Evolutionary conservation across 2,797 vertebrate genomes (phyloP).

Genomic region (Falco biarmicus): DNA sequence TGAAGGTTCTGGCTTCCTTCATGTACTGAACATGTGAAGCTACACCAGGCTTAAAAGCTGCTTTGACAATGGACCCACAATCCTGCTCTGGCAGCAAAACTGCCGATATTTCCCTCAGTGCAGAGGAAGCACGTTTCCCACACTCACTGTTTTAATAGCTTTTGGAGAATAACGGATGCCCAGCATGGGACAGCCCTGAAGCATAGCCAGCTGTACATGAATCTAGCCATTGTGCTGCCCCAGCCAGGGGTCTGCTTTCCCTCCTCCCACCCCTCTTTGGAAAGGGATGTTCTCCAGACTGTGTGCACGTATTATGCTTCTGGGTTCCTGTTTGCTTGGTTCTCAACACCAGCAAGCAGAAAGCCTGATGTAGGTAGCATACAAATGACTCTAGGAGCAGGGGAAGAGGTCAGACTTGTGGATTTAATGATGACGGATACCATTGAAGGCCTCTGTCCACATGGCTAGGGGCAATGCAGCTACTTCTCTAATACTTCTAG

Average conservation of each 20-base stretch:
- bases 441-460: background rate
- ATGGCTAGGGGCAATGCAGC: background rate
- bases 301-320: background rate
- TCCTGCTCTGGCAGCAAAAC: background rate
- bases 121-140: background rate
- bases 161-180: background rate
- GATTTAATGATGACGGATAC: background rate
- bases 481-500: background rate
- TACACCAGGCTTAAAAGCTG: background rate
- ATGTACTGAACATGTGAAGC: background rate
- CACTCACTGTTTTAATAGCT: background rate
- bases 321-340: background rate
- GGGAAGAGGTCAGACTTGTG: constrained; percentile 7
- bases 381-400: background rate
- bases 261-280: background rate
- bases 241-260: background rate
- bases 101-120: background rate
- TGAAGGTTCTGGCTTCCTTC: background rate
- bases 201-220: background rate
- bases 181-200: background rate
- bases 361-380: background rate
- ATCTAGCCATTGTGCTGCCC: constrained; percentile 23
- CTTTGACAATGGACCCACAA: background rate
- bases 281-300: background rate
- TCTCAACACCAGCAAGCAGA: background rate